Conservation (phyloP, 1,140 invertebrate species). For the Muscidifurax raptorellus region DNA sequence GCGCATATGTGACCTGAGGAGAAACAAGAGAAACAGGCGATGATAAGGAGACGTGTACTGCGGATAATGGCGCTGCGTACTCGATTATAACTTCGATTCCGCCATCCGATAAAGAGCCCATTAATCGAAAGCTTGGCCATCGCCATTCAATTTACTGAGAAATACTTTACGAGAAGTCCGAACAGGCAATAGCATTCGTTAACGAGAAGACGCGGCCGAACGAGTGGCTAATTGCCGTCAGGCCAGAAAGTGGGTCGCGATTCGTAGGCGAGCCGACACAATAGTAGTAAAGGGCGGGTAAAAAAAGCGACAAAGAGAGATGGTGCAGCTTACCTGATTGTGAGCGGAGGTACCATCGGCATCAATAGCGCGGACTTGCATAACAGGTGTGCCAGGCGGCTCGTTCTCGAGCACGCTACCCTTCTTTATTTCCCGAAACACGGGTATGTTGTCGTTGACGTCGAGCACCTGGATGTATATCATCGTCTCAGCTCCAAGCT, state of each 20-base stretch:
- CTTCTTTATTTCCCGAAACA: slow-evolving; percentile 85
- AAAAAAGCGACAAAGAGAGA: not conserved
- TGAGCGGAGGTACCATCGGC: slow-evolving; percentile 88
- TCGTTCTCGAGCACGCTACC: slow-evolving; percentile 91
- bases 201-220: not conserved
- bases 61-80: no score
- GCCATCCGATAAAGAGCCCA: not conserved
- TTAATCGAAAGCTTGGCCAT: not conserved
- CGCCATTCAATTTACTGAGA: not conserved
- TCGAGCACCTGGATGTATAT: slow-evolving; percentile 87
- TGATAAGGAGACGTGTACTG: no score
- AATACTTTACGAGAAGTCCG: not conserved
- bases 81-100: not conserved
- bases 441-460: slow-evolving; percentile 92
- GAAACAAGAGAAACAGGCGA: not conserved
- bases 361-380: slow-evolving; percentile 91
- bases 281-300: not conserved
- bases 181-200: not conserved
- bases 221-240: not conserved
- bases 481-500: slow-evolving; percentile 84
- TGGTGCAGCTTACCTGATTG: slow-evolving; percentile 78
- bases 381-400: slow-evolving; percentile 85
- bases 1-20: slow-evolving; percentile 81
- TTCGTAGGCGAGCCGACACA: not conserved
- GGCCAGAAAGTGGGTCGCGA: not conserved